Conservation (phyloP, 2,797 vertebrate species). For the Enteromius unitaeniatus region DNA sequence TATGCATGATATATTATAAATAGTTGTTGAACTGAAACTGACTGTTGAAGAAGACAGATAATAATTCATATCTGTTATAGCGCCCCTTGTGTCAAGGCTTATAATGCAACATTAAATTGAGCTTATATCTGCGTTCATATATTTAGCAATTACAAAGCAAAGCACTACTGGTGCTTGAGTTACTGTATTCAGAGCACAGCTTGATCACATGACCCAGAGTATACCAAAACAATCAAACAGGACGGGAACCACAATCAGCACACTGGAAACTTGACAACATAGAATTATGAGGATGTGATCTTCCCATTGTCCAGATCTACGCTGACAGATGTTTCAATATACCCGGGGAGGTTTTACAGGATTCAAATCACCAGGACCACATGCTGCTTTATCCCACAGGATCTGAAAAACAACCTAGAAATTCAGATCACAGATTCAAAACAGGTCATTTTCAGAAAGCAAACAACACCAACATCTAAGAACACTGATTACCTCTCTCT, state of each 20-base stretch:
- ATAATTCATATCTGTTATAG: neutral
- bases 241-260: conserved; percentile 1
- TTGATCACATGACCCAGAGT: conserved; percentile 5
- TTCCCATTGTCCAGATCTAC: conserved; percentile 27
- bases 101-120: neutral
- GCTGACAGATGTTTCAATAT: conserved; percentile 37
- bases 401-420: neutral
- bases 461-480: conserved; percentile 17
- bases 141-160: neutral
- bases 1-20: neutral
- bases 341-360: conserved; percentile 13
- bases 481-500: conserved; percentile 13
- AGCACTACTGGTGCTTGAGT: neutral
- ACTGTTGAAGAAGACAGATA: neutral
- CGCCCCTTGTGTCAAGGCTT: neutral
- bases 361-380: conserved; percentile 29
- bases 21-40: neutral
- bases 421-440: conserved; percentile 20
- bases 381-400: conserved; percentile 29
- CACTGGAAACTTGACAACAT: conserved; percentile 24
- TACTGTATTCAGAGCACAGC: neutral
- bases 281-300: conserved; percentile 16
- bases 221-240: conserved; percentile 19
- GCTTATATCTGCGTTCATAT: neutral
- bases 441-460: neutral